These are phyloP conservation scores for Macropus fuliginosus DNA, from an alignment of 2,797 vertebrate genomes.

Conservation along the genomic window DNA sequence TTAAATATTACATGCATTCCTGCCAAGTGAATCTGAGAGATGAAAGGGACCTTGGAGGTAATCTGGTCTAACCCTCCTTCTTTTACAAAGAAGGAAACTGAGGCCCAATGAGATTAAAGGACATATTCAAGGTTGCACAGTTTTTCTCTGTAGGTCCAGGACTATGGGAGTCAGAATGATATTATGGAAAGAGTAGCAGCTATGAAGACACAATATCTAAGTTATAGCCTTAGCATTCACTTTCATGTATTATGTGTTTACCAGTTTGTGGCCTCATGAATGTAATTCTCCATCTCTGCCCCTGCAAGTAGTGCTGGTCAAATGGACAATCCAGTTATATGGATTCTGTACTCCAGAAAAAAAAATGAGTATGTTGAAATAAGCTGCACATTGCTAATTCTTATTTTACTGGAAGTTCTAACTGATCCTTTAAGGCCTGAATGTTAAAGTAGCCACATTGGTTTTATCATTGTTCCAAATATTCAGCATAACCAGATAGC, in stretches of 20 bases:
- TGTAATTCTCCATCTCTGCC: not conserved
- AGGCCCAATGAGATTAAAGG: not conserved
- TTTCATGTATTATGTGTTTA: not conserved
- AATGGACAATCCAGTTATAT: not conserved
- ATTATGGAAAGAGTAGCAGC: not conserved
- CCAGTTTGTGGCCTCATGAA: not conserved
- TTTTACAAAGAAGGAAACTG: not conserved
- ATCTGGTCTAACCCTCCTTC: not conserved
- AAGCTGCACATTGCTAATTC: not conserved
- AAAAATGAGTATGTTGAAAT: not conserved
- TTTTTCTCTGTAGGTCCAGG: not conserved
- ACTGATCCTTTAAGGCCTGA: not conserved
- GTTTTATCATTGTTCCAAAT: not conserved
- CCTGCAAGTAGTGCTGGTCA: not conserved
- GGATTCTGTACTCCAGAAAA: not conserved
- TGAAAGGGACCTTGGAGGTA: not conserved
- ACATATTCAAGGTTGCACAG: not conserved
- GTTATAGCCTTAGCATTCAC: not conserved
- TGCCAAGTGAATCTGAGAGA: not conserved
- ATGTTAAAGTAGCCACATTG: not conserved
- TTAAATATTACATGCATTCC: not conserved
- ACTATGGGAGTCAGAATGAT: not conserved
- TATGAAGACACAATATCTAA: not conserved
- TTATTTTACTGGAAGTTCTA: not conserved
- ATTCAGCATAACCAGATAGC: not conserved